A percentile compares a stretch with the other conserved stretches of the same genome.
These are phyloP conservation scores for Anabacerthia variegaticeps DNA, from an alignment of 2,797 vertebrate species.

Conservation along the genomic window DNA sequence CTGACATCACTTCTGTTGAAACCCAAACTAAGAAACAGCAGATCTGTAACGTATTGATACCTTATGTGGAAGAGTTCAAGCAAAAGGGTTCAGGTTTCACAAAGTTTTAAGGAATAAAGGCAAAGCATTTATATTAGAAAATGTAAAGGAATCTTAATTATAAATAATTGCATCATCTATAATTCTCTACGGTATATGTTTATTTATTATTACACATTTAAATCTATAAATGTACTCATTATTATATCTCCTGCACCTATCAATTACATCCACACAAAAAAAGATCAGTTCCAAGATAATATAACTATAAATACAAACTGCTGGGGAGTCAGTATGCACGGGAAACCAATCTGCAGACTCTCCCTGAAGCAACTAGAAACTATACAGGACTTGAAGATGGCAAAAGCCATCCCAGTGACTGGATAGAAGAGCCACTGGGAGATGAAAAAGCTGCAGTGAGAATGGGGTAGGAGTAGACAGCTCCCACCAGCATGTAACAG, in stretches of 20 bases:
- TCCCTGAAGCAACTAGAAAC: not conserved
- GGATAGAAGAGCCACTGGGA: not conserved
- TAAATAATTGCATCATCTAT: not conserved
- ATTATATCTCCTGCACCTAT: not conserved
- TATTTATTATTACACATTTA: not conserved
- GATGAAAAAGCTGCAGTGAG: not conserved
- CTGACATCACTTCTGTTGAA: not conserved
- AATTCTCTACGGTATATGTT: not conserved
- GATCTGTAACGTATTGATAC: accelerated
- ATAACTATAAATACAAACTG: not conserved
- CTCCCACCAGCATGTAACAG: not conserved
- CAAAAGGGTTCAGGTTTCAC: not conserved
- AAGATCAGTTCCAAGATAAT: not conserved
- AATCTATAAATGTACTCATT: not conserved
- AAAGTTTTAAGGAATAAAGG: not conserved
- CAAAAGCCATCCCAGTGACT: not conserved
- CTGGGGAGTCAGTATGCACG: not conserved
- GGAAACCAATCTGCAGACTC: not conserved
- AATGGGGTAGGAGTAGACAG: not conserved
- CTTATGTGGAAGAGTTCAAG: not conserved
- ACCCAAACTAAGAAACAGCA: not conserved
- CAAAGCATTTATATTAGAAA: not conserved
- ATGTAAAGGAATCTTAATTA: not conserved
- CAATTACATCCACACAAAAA: not conserved
- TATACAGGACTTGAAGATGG: not conserved